Evolutionary conservation across 2,113 vertebrate species (phyloP).

Genomic region (Sigmodon hispidus): DNA sequence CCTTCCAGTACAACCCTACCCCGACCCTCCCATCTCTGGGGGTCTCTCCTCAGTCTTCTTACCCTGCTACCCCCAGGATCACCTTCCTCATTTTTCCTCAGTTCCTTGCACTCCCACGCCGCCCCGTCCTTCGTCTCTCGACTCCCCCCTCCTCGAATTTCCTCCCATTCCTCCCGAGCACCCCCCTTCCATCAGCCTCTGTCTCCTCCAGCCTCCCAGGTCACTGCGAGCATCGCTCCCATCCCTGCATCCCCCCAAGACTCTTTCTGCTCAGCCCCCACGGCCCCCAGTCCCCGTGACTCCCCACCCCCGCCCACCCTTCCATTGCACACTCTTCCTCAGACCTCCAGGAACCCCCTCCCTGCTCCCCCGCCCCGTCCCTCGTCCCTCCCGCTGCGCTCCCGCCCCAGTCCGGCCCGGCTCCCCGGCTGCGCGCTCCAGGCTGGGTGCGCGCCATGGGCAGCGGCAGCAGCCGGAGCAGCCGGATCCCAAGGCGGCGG

Average conservation of each 20-base stretch:
- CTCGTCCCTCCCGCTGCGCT: neutral
- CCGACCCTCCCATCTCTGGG: neutral
- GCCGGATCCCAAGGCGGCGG: slow-evolving; percentile 60
- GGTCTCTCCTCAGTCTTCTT: too few relatives aligned
- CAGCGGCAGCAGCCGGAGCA: slow-evolving; percentile 83
- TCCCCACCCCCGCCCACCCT: neutral
- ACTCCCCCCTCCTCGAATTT: neutral
- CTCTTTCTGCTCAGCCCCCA: neutral
- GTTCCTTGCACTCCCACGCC: neutral
- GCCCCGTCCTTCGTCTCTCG: neutral
- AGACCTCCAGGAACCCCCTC: neutral
- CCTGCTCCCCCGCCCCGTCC: neutral
- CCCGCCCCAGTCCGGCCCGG: neutral
- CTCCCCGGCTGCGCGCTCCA: neutral
- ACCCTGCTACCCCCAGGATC: neutral
- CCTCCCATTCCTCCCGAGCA: neutral
- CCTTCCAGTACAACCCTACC: neutral
- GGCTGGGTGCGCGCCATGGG: slow-evolving; percentile 83
- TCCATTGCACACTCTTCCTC: rapidly evolving
- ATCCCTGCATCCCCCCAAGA: neutral
- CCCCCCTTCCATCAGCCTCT: neutral
- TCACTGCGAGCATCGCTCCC: neutral
- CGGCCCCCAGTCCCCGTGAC: too few relatives aligned
- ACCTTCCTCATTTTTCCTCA: neutral
- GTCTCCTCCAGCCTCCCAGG: neutral